Conservation (phyloP, 2,797 vertebrate genomes). For the Tarsius wallacei region DNA sequence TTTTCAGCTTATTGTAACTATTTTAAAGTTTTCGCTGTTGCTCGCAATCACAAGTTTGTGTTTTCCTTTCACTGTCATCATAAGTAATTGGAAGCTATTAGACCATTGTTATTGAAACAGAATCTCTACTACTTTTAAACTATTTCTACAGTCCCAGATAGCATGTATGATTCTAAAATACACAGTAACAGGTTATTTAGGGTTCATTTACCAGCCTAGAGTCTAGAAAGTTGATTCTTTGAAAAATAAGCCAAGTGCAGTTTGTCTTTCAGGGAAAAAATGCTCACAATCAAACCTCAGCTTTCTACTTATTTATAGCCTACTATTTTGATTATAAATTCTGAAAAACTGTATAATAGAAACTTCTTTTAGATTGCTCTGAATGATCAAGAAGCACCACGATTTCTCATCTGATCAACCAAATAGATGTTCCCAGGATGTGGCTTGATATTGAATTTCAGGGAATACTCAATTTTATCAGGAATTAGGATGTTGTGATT, state of each 20-base stretch:
- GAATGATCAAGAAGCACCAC: not conserved
- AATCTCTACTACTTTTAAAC: not conserved
- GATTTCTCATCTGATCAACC: not conserved
- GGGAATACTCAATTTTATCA: not conserved
- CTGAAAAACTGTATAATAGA: not conserved
- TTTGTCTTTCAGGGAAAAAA: not conserved
- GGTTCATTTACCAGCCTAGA: not conserved
- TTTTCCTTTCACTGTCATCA: not conserved
- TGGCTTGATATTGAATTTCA: not conserved
- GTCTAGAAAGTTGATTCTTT: not conserved
- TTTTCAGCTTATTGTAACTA: not conserved
- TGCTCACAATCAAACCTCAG: not conserved
- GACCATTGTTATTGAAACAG: not conserved
- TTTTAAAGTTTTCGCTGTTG: constrained; percentile 56
- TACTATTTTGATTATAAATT: not conserved
- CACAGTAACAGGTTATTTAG: not conserved
- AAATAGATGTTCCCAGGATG: not conserved
- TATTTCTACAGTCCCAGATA: constrained; percentile 2
- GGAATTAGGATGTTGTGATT: not conserved
- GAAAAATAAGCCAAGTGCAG: not conserved
- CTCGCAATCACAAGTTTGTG: not conserved
- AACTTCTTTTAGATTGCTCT: constrained; percentile 30
- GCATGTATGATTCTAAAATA: not conserved
- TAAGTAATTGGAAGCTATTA: not conserved
- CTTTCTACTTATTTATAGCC: not conserved